These are phyloP conservation scores for Hydraecia micacea DNA, from an alignment of 2,888 invertebrate genomes.

Conservation along the genomic window DNA sequence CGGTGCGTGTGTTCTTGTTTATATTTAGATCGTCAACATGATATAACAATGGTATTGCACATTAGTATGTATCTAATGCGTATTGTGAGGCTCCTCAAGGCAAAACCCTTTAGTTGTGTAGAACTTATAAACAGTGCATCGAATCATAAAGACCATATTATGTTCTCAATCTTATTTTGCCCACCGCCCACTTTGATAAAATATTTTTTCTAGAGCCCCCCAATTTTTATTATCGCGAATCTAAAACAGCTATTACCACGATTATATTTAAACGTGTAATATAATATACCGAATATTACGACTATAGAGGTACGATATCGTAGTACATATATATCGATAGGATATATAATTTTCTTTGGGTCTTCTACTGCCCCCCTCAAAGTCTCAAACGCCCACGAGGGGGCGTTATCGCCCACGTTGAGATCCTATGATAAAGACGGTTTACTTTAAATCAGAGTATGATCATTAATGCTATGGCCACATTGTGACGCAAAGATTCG, in stretches of 20 bases:
- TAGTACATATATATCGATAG: no score
- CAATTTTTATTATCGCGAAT: neutral
- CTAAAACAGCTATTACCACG: neutral
- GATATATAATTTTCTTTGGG: neutral
- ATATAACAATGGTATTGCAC: conserved; percentile 49
- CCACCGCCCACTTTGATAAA: no score
- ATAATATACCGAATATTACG: no score
- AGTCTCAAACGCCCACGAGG: neutral
- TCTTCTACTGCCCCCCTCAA: neutral
- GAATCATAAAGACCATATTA: neutral
- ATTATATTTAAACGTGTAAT: neutral
- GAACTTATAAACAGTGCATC: neutral
- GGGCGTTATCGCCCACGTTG: no score
- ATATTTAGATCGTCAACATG: conserved; percentile 58
- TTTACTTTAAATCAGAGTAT: neutral
- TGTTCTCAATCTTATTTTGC: neutral
- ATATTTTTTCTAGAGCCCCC: no score
- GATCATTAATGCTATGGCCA: neutral
- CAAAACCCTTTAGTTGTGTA: conserved; percentile 19
- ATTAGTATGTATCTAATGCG: conserved; percentile 53
- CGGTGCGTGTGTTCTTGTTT: conserved; percentile 58
- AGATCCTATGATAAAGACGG: neutral
- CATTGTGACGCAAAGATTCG: neutral
- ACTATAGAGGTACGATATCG: no score
- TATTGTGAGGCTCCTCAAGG: conserved; percentile 26